These are phyloP conservation scores for Sebastes fasciatus DNA, from an alignment of 2,113 vertebrate genomes.

Conservation along the genomic window DNA sequence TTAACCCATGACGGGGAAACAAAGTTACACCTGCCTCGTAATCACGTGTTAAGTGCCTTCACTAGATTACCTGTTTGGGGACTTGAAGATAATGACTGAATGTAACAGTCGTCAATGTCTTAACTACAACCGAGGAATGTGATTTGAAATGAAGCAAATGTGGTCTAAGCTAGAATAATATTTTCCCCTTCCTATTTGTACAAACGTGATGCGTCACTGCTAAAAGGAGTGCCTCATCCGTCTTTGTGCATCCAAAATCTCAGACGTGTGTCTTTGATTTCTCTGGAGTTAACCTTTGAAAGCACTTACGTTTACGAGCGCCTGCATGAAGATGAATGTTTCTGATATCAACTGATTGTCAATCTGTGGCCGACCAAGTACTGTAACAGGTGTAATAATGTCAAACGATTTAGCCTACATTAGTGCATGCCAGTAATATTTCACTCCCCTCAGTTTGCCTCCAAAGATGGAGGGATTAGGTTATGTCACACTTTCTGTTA, in stretches of 20 bases:
- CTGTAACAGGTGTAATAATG: constrained; percentile 52
- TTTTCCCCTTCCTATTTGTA: constrained; percentile 36
- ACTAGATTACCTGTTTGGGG: constrained; percentile 70
- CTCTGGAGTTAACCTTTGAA: constrained; percentile 53
- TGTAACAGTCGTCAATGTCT: constrained; percentile 35
- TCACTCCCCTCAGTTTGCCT: constrained; percentile 11
- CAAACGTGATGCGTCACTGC: constrained; percentile 16
- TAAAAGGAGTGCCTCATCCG: constrained; percentile 11
- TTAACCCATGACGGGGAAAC: background rate
- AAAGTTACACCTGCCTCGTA: constrained; percentile 62
- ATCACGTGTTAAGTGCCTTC: constrained; percentile 80
- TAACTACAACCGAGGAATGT: constrained; percentile 53
- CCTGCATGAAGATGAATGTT: constrained; percentile 63
- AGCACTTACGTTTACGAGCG: constrained; percentile 61
- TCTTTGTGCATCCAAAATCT: constrained; percentile 34
- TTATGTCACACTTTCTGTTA: constrained; percentile 41
- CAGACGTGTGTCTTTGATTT: constrained; percentile 28
- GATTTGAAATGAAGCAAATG: constrained; percentile 44
- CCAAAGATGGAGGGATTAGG: constrained; percentile 1
- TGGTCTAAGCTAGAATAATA: constrained; percentile 1
- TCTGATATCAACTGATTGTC: constrained; percentile 36
- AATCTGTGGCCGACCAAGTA: constrained; percentile 35
- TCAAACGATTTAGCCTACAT: constrained; percentile 27
- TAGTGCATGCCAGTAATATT: constrained; percentile 59
- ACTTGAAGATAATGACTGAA: constrained; percentile 66